A percentile compares a stretch with the other conserved stretches of the same genome.
These are phyloP conservation scores for Nesidiocoris tenuis DNA, from an alignment of 2,888 invertebrate genomes.

Conservation along the genomic window DNA sequence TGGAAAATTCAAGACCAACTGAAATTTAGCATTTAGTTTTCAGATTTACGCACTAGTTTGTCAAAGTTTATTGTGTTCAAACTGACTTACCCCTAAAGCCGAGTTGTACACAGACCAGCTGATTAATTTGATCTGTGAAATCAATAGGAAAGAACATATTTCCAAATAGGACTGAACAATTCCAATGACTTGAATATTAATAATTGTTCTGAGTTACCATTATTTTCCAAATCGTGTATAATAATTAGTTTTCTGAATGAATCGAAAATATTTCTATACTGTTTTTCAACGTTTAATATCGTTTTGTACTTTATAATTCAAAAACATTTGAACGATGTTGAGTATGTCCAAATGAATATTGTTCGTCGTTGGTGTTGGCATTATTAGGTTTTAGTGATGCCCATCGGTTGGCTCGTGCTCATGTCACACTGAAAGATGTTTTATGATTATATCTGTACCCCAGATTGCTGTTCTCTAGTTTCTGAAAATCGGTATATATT, in stretches of 20 bases:
- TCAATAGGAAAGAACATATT: too few relatives aligned
- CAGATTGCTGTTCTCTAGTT: too few relatives aligned
- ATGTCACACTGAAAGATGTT: slow-evolving; percentile 16
- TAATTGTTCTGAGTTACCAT: background rate
- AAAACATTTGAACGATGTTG: slow-evolving; percentile 2
- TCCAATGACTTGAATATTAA: too few relatives aligned
- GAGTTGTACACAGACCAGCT: too few relatives aligned
- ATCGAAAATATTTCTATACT: slow-evolving; percentile 27
- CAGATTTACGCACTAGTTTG: too few relatives aligned
- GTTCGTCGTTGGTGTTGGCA: slow-evolving; percentile 6
- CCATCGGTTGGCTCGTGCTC: slow-evolving; percentile 11
- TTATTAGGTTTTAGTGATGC: slow-evolving; percentile 5
- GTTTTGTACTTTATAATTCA: slow-evolving; percentile 23
- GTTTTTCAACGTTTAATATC: slow-evolving; percentile 31
- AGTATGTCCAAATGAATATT: background rate
- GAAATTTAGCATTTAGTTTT: too few relatives aligned
- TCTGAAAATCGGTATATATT: too few relatives aligned
- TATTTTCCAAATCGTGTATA: background rate
- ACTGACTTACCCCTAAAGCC: too few relatives aligned
- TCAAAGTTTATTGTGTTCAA: too few relatives aligned
- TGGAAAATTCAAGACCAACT: too few relatives aligned
- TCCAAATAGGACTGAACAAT: too few relatives aligned
- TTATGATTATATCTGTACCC: background rate
- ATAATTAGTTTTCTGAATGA: background rate
- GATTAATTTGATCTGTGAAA: too few relatives aligned